Conservation (phyloP, 23 tunicate genomes). For the Phallusia fumigata region DNA sequence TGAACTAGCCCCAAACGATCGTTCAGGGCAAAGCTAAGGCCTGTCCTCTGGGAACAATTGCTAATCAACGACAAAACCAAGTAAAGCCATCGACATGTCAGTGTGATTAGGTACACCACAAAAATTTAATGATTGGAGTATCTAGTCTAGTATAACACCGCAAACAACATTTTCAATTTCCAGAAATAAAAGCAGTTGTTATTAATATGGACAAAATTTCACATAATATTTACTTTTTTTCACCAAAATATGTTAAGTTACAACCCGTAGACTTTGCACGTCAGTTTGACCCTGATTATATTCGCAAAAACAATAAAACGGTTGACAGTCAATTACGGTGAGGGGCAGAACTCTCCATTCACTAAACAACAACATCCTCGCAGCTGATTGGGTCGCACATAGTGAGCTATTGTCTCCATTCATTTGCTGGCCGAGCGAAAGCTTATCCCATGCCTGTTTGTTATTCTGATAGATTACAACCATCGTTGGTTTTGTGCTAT, state of each 20-base stretch:
- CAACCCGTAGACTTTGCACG: too few relatives aligned
- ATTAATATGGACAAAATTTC: too few relatives aligned
- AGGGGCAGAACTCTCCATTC: background rate
- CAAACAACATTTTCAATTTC: too few relatives aligned
- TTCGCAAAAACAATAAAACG: background rate
- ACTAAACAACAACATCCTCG: constrained; percentile 3
- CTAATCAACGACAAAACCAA: background rate
- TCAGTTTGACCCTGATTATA: too few relatives aligned
- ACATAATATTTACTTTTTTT: too few relatives aligned
- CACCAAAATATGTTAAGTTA: too few relatives aligned
- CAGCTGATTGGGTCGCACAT: constrained; percentile 13
- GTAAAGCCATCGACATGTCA: background rate
- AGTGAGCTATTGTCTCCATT: background rate
- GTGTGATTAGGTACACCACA: background rate
- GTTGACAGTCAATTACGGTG: background rate
- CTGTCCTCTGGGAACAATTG: background rate
- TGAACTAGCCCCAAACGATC: background rate
- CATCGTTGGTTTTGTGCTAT: constrained; percentile 11
- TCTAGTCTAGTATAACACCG: too few relatives aligned
- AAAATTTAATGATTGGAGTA: too few relatives aligned
- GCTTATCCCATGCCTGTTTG: constrained; percentile 10
- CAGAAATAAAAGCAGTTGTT: too few relatives aligned
- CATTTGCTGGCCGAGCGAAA: background rate
- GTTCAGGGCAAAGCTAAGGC: background rate
- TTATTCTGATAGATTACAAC: constrained; percentile 13